Evolutionary conservation across 53 echinoderm and acorn worm genomes (phyloP), one percentile per base, ranked within the genome.

Genomic region (Apostichopus leukothele): DNA sequence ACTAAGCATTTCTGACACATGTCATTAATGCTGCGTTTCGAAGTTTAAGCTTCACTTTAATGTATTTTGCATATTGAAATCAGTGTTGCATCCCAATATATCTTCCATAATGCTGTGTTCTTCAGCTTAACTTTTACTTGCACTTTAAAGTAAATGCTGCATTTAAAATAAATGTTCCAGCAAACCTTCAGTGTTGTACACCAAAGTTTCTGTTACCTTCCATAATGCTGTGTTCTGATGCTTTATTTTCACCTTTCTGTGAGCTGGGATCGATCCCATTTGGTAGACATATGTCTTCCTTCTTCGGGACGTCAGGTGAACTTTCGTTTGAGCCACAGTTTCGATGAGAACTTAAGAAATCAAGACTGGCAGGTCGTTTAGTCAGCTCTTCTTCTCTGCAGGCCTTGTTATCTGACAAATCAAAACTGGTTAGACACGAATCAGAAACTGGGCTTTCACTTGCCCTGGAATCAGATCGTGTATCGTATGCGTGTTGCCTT

Each of bases 241-340:
- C 23, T 66, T 63, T 50, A 55, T 55, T 18, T 53, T 84, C 84
- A 66, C 20, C 57, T 20, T 67, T 27, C 1, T 67, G 50, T 50
- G 68, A 19, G 14, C 67, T 50, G 9, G 68, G n/a, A 27, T 85
- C 85, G 21, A 85, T 20, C 7, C 85, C 85, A 21, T 85, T 85
- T 67, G 57, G 85, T 50, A 85, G 27, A 67, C 85, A 85, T 85
- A 67, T 85, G 51, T 85, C 67, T 12, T 67, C 85, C 7, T 67
- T 85, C 9, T 60, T 18, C 23, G 85, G 19, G 12, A 53, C 53
- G 79, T 92, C 92, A 2, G 92, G 92, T 57, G 92, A 92, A 79
- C 89, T 92, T 52, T 86, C 78, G 50, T 89, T 76, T 21, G 92
- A 92, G 12, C 89, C 86, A 53, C 86, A 85, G 53, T 89, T 92